Percentiles rank a stretch among this genome's conserved stretches.
Evolutionary conservation across 1,140 invertebrate genomes (phyloP).

Genomic region (Nasonia giraulti): DNA sequence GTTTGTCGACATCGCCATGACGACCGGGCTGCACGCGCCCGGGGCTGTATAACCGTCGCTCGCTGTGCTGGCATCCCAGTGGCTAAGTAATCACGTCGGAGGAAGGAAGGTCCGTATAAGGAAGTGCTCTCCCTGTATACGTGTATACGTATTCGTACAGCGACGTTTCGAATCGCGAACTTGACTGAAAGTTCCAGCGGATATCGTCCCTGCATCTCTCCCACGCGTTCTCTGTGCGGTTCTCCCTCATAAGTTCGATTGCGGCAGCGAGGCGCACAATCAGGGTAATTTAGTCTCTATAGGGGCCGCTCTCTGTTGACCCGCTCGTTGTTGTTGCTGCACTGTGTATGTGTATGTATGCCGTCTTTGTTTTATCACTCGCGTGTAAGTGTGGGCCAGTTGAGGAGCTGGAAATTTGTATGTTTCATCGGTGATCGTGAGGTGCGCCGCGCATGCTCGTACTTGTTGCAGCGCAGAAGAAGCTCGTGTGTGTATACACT

Average conservation of each 20-base stretch:
- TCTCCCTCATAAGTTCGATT: neutral
- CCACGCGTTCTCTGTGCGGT: too few relatives aligned
- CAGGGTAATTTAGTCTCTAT: neutral
- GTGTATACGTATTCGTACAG: conserved; percentile 17
- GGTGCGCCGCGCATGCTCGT: too few relatives aligned
- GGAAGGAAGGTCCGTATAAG: too few relatives aligned
- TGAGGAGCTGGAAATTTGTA: too few relatives aligned
- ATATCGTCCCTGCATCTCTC: neutral
- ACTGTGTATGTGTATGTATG: too few relatives aligned
- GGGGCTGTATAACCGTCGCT: neutral
- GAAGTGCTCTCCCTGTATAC: neutral
- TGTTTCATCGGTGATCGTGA: too few relatives aligned
- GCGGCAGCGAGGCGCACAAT: neutral
- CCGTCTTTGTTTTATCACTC: neutral
- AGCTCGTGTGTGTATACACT: too few relatives aligned
- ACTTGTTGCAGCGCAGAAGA: too few relatives aligned
- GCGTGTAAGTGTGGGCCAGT: too few relatives aligned
- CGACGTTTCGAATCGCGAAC: neutral
- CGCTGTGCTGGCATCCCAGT: neutral
- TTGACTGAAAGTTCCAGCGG: neutral
- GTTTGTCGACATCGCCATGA: conserved; percentile 30
- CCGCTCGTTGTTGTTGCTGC: neutral
- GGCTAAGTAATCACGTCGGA: neutral
- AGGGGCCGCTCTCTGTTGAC: neutral
- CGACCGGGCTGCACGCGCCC: neutral